Evolutionary conservation across 2,888 invertebrate species (phyloP).

Genomic region (Aphidoletes aphidimyza): DNA sequence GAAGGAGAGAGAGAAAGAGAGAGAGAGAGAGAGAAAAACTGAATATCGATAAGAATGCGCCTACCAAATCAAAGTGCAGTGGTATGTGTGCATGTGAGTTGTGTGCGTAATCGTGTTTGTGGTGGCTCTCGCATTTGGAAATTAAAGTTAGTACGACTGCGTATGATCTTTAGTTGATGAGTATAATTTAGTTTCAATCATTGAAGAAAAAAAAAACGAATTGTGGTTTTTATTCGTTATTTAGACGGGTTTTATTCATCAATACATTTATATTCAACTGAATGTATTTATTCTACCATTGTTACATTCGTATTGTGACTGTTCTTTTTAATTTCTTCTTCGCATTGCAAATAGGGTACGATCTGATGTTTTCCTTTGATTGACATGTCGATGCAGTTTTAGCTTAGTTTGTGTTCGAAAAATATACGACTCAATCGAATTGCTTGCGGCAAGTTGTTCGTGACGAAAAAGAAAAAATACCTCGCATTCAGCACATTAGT

Average conservation of each 20-base stretch:
- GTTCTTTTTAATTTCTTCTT: too few relatives aligned
- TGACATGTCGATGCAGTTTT: conserved; percentile 18
- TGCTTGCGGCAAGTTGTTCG: background rate
- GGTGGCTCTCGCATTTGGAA: background rate
- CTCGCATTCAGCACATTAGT: background rate
- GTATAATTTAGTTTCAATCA: background rate
- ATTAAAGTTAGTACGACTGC: conserved; percentile 46
- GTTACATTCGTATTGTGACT: too few relatives aligned
- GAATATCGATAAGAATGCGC: conserved; percentile 52
- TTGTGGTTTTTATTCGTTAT: too few relatives aligned
- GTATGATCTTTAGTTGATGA: conserved; percentile 47
- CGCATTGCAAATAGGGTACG: background rate
- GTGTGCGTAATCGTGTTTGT: conserved; percentile 36
- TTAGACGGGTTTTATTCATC: too few relatives aligned
- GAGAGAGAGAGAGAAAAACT: too few relatives aligned
- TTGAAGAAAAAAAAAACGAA: background rate
- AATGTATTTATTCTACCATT: too few relatives aligned
- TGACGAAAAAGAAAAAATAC: too few relatives aligned
- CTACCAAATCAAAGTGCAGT: background rate
- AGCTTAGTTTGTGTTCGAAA: background rate
- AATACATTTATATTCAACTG: too few relatives aligned
- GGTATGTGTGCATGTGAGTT: conserved; percentile 31
- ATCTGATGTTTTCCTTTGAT: background rate
- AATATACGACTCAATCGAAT: background rate
- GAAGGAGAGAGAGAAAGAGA: too few relatives aligned